These are phyloP conservation scores for Dascyllus trimaculatus DNA, from an alignment of 2,113 vertebrate genomes.

Conservation along the genomic window DNA sequence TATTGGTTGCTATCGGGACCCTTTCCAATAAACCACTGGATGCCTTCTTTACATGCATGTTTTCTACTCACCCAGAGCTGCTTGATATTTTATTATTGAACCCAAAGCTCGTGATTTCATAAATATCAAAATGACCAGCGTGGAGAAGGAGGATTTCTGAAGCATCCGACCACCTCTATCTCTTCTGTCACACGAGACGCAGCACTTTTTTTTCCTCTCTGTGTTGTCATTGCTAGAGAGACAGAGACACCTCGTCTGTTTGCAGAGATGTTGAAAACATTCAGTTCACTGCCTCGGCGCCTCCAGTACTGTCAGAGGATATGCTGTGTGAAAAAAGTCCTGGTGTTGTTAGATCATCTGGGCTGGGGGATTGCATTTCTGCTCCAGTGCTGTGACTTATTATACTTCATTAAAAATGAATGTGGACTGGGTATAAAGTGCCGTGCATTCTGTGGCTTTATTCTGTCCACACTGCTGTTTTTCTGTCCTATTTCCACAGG, in stretches of 20 bases:
- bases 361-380: constrained; percentile 71
- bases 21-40: not conserved
- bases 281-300: constrained; percentile 8
- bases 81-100: constrained; percentile 41
- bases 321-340: constrained; percentile 42
- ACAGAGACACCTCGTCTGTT: constrained; percentile 56
- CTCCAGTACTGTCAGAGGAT: constrained; percentile 37
- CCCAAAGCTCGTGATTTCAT: constrained; percentile 28
- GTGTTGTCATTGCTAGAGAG: constrained; percentile 30
- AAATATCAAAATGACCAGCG: constrained; percentile 35
- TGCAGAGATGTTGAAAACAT: constrained; percentile 54
- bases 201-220: not conserved
- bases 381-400: constrained; percentile 75
- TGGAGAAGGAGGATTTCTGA: constrained; percentile 15
- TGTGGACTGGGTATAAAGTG: constrained; percentile 72
- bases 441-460: constrained; percentile 56
- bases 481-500: constrained; percentile 76
- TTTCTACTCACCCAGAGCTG: constrained; percentile 5
- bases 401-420: constrained; percentile 83
- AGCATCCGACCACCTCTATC: not conserved
- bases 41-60: constrained; percentile 25
- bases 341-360: constrained; percentile 67
- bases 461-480: constrained; percentile 59
- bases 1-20: too few relatives aligned
- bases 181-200: constrained; percentile 12